Conservation (phyloP, 2,888 invertebrate genomes). For the Andrena dorsata region DNA sequence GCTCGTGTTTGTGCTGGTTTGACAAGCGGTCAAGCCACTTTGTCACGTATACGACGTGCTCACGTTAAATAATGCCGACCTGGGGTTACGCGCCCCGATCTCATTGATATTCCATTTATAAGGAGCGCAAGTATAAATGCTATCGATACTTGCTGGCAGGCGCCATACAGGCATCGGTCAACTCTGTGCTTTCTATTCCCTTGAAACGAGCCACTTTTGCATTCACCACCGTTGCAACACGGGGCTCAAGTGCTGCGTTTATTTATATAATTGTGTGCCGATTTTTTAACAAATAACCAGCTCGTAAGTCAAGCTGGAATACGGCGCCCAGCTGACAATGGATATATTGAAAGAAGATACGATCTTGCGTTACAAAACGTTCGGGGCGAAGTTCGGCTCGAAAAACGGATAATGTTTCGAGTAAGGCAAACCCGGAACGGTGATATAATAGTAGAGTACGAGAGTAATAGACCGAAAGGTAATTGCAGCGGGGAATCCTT, state of each 20-base stretch:
- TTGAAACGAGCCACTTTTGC: slow-evolving; percentile 15
- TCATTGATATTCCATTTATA: slow-evolving; percentile 64
- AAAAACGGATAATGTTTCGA: background rate
- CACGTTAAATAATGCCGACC: slow-evolving; percentile 69
- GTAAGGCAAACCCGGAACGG: slow-evolving; percentile 3
- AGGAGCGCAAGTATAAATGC: slow-evolving; percentile 47
- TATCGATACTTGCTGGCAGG: slow-evolving; percentile 43
- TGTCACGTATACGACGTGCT: slow-evolving; percentile 65
- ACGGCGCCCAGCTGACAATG: background rate
- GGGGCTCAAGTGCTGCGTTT: no score
- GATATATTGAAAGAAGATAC: background rate
- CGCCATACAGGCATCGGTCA: slow-evolving; percentile 31
- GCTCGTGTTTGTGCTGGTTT: slow-evolving; percentile 60
- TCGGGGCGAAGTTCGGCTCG: background rate
- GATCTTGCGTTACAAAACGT: background rate
- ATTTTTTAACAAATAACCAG: background rate
- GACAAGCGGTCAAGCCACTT: slow-evolving; percentile 70
- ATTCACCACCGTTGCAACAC: background rate
- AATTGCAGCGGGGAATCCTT: slow-evolving; percentile 4
- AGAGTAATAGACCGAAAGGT: slow-evolving; percentile 7
- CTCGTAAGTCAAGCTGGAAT: background rate
- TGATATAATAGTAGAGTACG: slow-evolving; percentile 9
- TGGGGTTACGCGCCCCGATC: slow-evolving; percentile 64
- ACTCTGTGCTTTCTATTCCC: slow-evolving; percentile 36
- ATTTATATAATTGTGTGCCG: background rate